Conservation (phyloP, 2,888 invertebrate genomes). For the Trissolcus brochymenae region DNA sequence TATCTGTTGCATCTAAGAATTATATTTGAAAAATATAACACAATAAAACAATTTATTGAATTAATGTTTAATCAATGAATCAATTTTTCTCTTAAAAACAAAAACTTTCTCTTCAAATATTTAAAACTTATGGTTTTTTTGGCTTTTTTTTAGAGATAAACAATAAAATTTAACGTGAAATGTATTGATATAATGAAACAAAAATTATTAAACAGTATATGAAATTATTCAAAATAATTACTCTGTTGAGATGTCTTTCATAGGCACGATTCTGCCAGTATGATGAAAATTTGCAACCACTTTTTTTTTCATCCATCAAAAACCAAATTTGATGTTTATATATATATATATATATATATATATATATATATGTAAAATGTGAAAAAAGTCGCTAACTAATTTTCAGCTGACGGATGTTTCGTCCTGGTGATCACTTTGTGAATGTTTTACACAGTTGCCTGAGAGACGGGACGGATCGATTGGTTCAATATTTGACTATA, state of each 20-base stretch:
- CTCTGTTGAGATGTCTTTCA: constrained; percentile 68
- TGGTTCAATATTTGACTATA: constrained; percentile 26
- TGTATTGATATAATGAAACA: too few species aligned
- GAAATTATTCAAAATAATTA: constrained; percentile 52
- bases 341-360: too few species aligned
- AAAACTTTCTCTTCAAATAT: too few species aligned
- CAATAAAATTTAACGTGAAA: too few species aligned
- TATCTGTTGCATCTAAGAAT: constrained; percentile 64
- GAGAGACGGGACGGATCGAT: constrained; percentile 15
- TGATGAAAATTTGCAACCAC: constrained; percentile 43
- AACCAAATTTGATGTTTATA: too few species aligned
- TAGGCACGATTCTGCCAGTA: constrained; percentile 65
- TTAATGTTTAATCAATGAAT: not conserved
- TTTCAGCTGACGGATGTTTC: not conserved
- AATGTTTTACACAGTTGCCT: constrained; percentile 17
- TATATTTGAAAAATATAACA: not conserved
- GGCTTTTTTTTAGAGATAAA: too few species aligned
- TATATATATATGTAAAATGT: too few species aligned
- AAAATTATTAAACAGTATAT: not conserved
- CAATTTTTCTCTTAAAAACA: not conserved
- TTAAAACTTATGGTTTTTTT: too few species aligned
- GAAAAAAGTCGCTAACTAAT: not conserved
- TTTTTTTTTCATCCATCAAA: constrained; percentile 40
- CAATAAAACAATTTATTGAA: not conserved
- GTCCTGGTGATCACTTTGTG: constrained; percentile 14